Conservation (phyloP, 2,888 invertebrate species). For the Zygaena filipendulae region DNA sequence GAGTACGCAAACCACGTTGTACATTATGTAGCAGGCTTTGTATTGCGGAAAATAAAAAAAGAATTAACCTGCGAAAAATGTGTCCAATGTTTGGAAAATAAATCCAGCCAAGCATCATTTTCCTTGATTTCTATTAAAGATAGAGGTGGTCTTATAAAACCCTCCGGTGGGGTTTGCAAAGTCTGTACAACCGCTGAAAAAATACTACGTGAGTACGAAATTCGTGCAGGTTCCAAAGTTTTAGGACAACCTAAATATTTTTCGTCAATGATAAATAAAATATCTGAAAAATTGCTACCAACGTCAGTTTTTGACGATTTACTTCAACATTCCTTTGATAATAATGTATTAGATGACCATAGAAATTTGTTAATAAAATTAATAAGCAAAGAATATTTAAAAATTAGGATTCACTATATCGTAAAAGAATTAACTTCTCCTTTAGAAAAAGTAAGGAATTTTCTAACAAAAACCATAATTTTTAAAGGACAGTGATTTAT, state of each 20-base stretch:
- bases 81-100: not conserved
- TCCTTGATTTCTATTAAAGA: conserved; percentile 1
- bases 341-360: not conserved
- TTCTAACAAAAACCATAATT: not conserved
- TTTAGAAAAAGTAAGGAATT: not conserved
- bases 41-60: conserved; percentile 5
- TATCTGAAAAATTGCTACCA: not conserved
- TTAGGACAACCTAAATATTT: not conserved
- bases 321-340: not conserved
- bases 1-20: conserved; percentile 5
- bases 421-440: not conserved
- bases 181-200: not conserved
- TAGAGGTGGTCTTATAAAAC: conserved; percentile 5
- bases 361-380: not conserved
- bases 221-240: not conserved
- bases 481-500: not conserved
- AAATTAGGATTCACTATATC: not conserved
- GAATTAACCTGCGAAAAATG: conserved; percentile 3
- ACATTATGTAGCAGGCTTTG: conserved; percentile 7
- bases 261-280: not conserved
- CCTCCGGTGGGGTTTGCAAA: not conserved
- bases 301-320: not conserved
- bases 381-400: not conserved
- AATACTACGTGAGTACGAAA: not conserved
- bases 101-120: not conserved